phyloP scores from a whole-genome alignment of 2,797 vertebrate genomes.

The Phaenicophaeus curvirostris region DNA sequence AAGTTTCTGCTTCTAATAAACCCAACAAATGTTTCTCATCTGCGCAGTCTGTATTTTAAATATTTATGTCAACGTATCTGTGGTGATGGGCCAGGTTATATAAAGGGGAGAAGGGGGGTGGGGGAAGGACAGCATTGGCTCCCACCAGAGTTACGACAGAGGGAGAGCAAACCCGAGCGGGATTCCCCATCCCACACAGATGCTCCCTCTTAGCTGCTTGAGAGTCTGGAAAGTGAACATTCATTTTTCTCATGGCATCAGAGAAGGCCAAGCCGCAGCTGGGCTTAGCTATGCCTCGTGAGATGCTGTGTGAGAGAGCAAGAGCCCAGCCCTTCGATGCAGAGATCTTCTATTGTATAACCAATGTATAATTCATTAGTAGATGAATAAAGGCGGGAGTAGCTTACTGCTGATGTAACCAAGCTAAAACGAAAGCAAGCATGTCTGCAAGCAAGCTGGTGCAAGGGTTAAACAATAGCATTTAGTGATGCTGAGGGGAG shows the following conservation, averaged over 20 bases:
- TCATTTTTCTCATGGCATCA: background rate
- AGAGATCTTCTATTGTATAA: conserved; percentile 24
- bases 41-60: conserved; percentile 24
- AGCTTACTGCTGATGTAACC: background rate
- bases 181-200: background rate
- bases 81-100: conserved; percentile 39
- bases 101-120: background rate
- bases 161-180: fast-evolving
- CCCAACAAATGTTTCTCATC: conserved; percentile 15
- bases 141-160: background rate
- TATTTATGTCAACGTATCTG: conserved; percentile 59
- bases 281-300: background rate
- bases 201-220: fast-evolving
- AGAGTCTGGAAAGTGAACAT: background rate
- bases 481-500: background rate
- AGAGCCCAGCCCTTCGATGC: background rate
- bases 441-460: fast-evolving
- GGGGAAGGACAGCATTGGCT: background rate
- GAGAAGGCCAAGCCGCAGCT: background rate
- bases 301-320: background rate
- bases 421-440: background rate
- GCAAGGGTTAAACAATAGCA: background rate
- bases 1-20: conserved; percentile 55
- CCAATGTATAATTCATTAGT: conserved; percentile 63
- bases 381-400: conserved; percentile 31